Evolutionary conservation across 2,888 invertebrate genomes (phyloP), one percentile per base, ranked within the genome.

Genomic region (Chrysodeixis includens): DNA sequence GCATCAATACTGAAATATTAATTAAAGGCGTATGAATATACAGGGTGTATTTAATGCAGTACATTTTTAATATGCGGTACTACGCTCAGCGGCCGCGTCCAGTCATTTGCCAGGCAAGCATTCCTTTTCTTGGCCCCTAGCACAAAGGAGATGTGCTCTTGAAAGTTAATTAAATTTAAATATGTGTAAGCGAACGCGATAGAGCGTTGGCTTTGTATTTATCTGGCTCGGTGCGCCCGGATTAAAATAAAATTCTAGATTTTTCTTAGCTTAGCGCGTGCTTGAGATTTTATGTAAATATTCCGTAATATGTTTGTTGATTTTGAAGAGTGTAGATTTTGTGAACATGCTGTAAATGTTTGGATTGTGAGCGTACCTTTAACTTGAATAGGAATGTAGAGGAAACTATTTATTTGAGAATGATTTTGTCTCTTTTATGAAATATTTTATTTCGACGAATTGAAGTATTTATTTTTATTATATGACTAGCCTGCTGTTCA

Each of bases 131-230:
- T 86, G 71, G 80, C 79, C 77, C 64, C 56, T 64, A 70, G 83
- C 84, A 92, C 89, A 92, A 92, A 93, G 87, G 85, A 84, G 88
- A 89, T 88, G 84, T 89, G 88, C 86, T 83, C 83, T 85, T 89
- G 85, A 89, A 89, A 92, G 90, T 93, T 93, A 93, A 93, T 93
- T 93, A 93, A 92, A 91, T 90, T 89, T 86, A 88, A 91, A 92
- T 90, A 88, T 88, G 88, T 77, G 78, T 76, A 78, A 77, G 70
- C 51, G 58, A 77, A 74, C 69, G 73, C 70, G 77, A 78, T 76
- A 80, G 73, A 68, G 69, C 66, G 73, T 74, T 61, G 64, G 72
- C 82, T 82, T 83, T 83, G 83, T 84, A 71, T 77, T 82, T 77
- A 79, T 83, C 68, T 74, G 59, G 61, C 70, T 66, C 12, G 30